Conservation (phyloP, 2,113 vertebrate species). For the Hipposideros armiger region DNA sequence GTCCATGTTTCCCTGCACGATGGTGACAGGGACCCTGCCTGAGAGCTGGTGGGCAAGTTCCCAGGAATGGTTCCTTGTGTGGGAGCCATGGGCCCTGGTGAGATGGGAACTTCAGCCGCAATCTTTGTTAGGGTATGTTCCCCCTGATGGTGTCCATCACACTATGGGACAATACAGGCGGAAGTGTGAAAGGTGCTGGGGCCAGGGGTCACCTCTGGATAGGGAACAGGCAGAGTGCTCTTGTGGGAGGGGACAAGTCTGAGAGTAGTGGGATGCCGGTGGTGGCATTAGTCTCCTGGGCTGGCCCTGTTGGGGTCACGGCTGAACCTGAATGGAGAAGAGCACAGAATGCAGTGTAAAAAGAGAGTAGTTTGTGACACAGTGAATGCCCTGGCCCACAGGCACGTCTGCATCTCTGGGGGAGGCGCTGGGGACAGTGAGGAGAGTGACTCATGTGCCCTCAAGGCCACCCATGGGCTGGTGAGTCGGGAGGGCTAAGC, state of each 20-base stretch:
- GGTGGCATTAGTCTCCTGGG: rapidly evolving
- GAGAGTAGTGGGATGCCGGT: not conserved
- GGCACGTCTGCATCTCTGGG: not conserved
- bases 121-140: not conserved
- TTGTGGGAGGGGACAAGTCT: not conserved
- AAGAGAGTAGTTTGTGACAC: rapidly evolving
- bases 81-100: not conserved
- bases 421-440: not conserved
- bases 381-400: no score
- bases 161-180: rapidly evolving
- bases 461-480: not conserved
- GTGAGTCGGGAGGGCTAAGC: no score
- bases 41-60: not conserved
- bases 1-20: rapidly evolving
- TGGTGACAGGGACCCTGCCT: rapidly evolving
- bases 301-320: rapidly evolving
- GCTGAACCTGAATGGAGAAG: no score
- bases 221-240: rapidly evolving
- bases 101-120: rapidly evolving
- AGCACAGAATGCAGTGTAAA: rapidly evolving
- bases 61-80: rapidly evolving
- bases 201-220: no score
- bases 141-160: rapidly evolving
- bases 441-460: rapidly evolving
- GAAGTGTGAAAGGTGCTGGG: not conserved